A percentile compares a stretch with the other conserved stretches of the same genome.
phyloP scores from a whole-genome alignment of 2,888 invertebrate species.

The Andrena chrysosceles region DNA sequence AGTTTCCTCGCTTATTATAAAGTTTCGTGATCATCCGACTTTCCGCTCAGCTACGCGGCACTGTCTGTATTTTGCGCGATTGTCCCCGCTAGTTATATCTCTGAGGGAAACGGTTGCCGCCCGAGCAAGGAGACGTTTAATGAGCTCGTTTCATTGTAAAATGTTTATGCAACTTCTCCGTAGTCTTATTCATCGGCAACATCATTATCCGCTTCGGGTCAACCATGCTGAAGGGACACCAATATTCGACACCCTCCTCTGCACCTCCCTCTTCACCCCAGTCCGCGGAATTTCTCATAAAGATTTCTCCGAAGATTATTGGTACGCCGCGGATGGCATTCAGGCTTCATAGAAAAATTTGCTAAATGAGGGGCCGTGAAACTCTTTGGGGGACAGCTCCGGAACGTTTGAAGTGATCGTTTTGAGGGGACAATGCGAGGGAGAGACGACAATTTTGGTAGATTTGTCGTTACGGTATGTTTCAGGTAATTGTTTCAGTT shows the following conservation, averaged over 20 bases:
- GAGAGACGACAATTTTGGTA: not conserved
- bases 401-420: not conserved
- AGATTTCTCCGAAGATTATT: conserved; percentile 21
- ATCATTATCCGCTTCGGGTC: conserved; percentile 61
- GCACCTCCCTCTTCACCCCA: not conserved
- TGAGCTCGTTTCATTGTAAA: conserved; percentile 68
- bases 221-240: conserved; percentile 25
- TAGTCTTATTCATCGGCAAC: conserved; percentile 46
- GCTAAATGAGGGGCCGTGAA: not conserved
- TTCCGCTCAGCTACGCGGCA: conserved; percentile 51
- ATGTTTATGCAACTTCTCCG: conserved; percentile 63
- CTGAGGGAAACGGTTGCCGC: conserved; percentile 30
- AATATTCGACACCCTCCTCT: not conserved
- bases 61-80: conserved; percentile 35
- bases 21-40: conserved; percentile 66
- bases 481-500: no score
- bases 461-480: not conserved
- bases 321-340: not conserved
- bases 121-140: conserved; percentile 55
- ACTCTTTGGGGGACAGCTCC: not conserved
- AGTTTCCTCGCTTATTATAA: conserved; percentile 61
- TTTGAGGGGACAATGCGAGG: no score
- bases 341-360: conserved; percentile 10
- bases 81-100: conserved; percentile 52
- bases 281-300: conserved; percentile 6